Conservation (phyloP, 2,888 invertebrate genomes). For the Omphaloscelis lunosa region DNA sequence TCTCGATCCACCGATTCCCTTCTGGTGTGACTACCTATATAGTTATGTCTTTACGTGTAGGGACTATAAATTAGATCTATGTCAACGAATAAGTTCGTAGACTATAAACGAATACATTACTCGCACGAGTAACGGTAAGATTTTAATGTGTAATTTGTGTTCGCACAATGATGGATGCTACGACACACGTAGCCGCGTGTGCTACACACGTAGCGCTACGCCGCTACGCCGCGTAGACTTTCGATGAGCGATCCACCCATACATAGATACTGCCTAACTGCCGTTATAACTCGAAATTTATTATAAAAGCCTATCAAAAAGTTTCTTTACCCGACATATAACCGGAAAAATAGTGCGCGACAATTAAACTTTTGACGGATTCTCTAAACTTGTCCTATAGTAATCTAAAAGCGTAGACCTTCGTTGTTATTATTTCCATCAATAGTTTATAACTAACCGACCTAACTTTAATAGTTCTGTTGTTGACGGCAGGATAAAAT, state of each 20-base stretch:
- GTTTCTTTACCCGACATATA: background rate
- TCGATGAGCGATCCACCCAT: conserved; percentile 18
- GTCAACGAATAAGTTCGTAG: conserved; percentile 40
- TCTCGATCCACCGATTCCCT: too few relatives aligned
- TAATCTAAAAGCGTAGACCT: conserved; percentile 30
- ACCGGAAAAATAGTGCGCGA: background rate
- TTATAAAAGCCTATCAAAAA: conserved; percentile 3
- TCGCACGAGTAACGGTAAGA: conserved; percentile 52
- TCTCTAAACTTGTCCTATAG: conserved; percentile 33
- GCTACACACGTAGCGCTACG: conserved; percentile 58
- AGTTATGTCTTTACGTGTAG: conserved; percentile 6
- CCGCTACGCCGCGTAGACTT: conserved; percentile 36
- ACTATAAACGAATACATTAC: conserved; percentile 55
- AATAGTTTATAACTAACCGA: conserved; percentile 53
- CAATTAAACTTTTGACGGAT: conserved; percentile 30
- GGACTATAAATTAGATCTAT: conserved; percentile 27
- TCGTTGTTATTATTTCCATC: conserved; percentile 54
- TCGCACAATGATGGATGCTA: conserved; percentile 34
- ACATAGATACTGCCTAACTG: background rate
- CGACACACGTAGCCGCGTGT: conserved; percentile 30
- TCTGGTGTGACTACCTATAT: background rate
- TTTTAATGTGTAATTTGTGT: conserved; percentile 41
- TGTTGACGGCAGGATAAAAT: conserved; percentile 47
- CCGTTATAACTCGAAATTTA: background rate
- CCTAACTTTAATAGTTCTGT: conserved; percentile 39